Evolutionary conservation across 2,888 invertebrate genomes (phyloP).

Genomic region (Apeira syringaria): DNA sequence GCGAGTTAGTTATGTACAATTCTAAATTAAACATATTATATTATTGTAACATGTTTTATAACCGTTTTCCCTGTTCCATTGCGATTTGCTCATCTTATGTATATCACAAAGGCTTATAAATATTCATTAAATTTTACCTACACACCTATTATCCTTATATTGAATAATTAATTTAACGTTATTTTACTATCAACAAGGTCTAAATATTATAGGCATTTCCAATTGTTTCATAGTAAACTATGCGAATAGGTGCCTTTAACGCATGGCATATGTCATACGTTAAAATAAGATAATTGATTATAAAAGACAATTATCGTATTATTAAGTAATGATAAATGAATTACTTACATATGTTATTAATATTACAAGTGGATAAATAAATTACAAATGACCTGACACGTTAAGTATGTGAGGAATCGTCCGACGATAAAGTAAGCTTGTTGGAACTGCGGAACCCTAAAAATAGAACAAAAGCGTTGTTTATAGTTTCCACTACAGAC

Average conservation of each 20-base stretch:
- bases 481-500: constrained; percentile 52
- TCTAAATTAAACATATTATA: too few species aligned
- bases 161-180: neutral
- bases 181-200: constrained; percentile 1
- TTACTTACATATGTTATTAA: too few species aligned
- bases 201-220: constrained; percentile 8
- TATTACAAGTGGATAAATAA: too few species aligned
- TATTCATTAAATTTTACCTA: too few species aligned
- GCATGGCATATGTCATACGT: too few species aligned
- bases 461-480: constrained; percentile 48
- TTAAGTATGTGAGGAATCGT: constrained; percentile 32
- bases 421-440: constrained; percentile 38
- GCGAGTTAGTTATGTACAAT: too few species aligned
- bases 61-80: too few species aligned
- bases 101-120: too few species aligned
- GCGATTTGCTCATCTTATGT: too few species aligned
- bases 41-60: too few species aligned
- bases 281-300: neutral
- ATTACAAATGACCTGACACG: constrained; percentile 11
- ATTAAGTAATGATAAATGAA: too few species aligned
- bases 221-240: constrained; percentile 1
- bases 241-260: too few species aligned
- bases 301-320: constrained; percentile 1
- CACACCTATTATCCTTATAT: neutral
- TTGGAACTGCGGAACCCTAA: constrained; percentile 40